Evolutionary conservation across 2,113 vertebrate genomes (phyloP).

Genomic region (Charina bottae): DNA sequence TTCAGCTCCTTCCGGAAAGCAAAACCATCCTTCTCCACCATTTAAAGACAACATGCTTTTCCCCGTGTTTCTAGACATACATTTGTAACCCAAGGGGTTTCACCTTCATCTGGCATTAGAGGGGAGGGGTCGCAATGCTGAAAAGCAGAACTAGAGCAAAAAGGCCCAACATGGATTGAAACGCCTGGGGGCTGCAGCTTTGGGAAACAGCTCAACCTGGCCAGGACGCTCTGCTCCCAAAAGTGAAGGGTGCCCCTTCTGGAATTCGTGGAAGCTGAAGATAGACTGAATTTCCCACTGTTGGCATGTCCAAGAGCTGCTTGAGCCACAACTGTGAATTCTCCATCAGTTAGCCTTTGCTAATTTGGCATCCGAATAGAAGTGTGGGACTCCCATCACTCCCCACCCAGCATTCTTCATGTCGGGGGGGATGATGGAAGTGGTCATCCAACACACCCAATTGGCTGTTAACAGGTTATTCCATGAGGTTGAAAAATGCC

Average conservation of each 20-base stretch:
- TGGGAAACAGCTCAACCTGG: not conserved
- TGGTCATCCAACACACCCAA: not conserved
- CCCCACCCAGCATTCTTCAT: too few relatives aligned
- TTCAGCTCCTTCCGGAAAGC: not conserved
- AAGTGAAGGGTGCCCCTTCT: not conserved
- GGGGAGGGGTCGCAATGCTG: not conserved
- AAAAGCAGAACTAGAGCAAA: not conserved
- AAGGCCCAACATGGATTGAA: not conserved
- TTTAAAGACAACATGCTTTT: not conserved
- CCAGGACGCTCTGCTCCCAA: not conserved
- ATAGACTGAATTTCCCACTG: not conserved
- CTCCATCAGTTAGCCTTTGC: not conserved
- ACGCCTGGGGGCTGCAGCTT: not conserved
- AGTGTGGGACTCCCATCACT: not conserved
- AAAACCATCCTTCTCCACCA: not conserved
- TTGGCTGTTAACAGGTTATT: not conserved
- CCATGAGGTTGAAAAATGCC: not conserved
- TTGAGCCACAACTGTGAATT: not conserved
- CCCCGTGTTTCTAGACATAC: not conserved
- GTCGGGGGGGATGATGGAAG: not conserved
- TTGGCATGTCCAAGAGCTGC: too few relatives aligned
- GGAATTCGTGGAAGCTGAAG: not conserved
- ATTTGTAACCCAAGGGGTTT: too few relatives aligned
- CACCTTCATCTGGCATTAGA: not conserved
- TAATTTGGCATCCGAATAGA: not conserved